A percentile compares a stretch with the other conserved stretches of the same genome.
These are phyloP conservation scores for Thera britannica DNA, from an alignment of 2,888 invertebrate genomes.

Conservation along the genomic window DNA sequence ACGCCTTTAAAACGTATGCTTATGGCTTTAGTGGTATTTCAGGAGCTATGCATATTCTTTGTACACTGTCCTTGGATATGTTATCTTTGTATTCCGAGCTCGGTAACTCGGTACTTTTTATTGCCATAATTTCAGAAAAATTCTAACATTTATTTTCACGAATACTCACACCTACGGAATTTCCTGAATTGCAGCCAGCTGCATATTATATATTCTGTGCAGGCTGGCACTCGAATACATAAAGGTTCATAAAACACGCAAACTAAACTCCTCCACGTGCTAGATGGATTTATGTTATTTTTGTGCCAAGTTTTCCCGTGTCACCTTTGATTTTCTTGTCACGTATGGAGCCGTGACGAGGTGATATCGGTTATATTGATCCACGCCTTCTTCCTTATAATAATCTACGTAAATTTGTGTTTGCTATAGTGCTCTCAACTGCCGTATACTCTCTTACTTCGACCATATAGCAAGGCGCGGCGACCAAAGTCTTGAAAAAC, in stretches of 20 bases:
- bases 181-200: conserved; percentile 5
- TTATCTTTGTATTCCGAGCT: too few species aligned
- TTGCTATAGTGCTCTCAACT: neutral
- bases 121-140: too few species aligned
- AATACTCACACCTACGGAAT: conserved; percentile 3
- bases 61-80: too few species aligned
- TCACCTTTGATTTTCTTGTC: conserved; percentile 37
- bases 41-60: too few species aligned
- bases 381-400: neutral
- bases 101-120: too few species aligned
- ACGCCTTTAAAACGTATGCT: too few species aligned
- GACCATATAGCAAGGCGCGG: too few species aligned
- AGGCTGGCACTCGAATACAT: conserved; percentile 1
- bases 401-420: conserved; percentile 3
- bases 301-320: conserved; percentile 30
- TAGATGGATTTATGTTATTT: conserved; percentile 35
- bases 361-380: conserved; percentile 38
- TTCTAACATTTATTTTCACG: too few species aligned
- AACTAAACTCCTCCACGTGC: conserved; percentile 30
- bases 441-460: neutral
- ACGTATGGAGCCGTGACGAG: conserved; percentile 38
- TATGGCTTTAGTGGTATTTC: too few species aligned
- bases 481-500: too few species aligned
- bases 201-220: too few species aligned
- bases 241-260: conserved; percentile 26